These are phyloP conservation scores for Laupala kohalensis DNA, from an alignment of 1,140 invertebrate genomes.

Conservation along the genomic window DNA sequence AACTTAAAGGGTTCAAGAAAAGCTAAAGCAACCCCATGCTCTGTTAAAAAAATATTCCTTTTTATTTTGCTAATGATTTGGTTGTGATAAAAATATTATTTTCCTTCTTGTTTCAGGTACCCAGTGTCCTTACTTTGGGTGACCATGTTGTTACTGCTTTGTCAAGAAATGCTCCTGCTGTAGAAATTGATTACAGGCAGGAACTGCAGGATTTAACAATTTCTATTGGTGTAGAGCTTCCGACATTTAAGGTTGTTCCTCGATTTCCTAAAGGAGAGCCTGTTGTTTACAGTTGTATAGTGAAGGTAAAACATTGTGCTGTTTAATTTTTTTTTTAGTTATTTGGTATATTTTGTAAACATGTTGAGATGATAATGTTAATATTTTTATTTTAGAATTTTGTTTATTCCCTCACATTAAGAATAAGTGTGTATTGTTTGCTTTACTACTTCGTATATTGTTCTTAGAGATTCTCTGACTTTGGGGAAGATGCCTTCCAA, in stretches of 20 bases:
- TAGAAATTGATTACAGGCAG: not conserved
- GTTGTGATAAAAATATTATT: not conserved
- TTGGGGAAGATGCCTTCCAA: too few species aligned
- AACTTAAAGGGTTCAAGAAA: too few species aligned
- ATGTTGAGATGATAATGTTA: not conserved
- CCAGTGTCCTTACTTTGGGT: not conserved
- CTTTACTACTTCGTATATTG: too few species aligned
- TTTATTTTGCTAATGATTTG: not conserved
- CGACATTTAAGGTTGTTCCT: not conserved
- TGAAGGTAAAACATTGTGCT: constrained; percentile 24
- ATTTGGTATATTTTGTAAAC: not conserved
- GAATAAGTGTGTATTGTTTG: too few species aligned
- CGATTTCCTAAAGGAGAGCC: constrained; percentile 1
- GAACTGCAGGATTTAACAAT: not conserved
- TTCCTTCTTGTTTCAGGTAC: not conserved
- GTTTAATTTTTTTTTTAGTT: not conserved
- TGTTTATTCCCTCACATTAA: too few species aligned
- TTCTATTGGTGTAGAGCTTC: not conserved
- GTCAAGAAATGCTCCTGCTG: not conserved
- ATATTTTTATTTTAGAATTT: too few species aligned
- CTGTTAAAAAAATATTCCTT: not conserved
- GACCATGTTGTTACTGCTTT: not conserved
- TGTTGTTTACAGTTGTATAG: constrained; percentile 12
- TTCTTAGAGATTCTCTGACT: too few species aligned
- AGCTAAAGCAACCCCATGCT: too few species aligned